phyloP scores from a whole-genome alignment of 2,888 invertebrate species.

The Trissolcus brochymenae region DNA sequence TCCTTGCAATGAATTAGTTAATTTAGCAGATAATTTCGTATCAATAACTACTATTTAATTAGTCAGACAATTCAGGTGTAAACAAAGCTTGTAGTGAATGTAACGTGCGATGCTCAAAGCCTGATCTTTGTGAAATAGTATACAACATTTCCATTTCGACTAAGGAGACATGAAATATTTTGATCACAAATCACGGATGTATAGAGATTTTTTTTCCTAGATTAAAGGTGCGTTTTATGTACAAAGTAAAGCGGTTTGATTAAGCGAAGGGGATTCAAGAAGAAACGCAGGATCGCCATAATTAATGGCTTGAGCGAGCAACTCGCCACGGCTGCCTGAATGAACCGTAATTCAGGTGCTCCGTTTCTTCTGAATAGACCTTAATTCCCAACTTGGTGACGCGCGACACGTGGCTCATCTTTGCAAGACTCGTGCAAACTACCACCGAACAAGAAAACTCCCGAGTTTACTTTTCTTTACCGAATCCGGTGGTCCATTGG shows the following conservation, averaged over 20 bases:
- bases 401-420: constrained; percentile 58
- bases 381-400: constrained; percentile 65
- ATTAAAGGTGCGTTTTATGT: constrained; percentile 28
- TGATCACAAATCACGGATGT: too few species aligned
- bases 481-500: constrained; percentile 18
- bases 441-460: constrained; percentile 11
- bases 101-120: too few species aligned
- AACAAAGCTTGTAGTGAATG: not conserved
- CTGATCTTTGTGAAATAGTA: too few species aligned
- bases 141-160: too few species aligned
- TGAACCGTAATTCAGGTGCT: constrained; percentile 72
- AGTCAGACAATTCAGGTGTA: not conserved
- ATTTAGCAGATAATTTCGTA: constrained; percentile 19
- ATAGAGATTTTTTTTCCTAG: too few species aligned
- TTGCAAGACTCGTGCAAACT: constrained; percentile 6
- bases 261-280: constrained; percentile 26
- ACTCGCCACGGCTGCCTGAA: constrained; percentile 67
- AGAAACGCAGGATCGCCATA: constrained; percentile 32
- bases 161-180: too few species aligned
- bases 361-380: constrained; percentile 70
- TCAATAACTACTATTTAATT: constrained; percentile 9
- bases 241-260: constrained; percentile 39
- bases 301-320: constrained; percentile 44
- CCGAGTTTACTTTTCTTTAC: not conserved
- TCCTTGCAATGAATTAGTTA: constrained; percentile 2